Percentiles rank a stretch among this genome's conserved stretches.
Conservation (phyloP, 2,113 vertebrate species). For the Psammodynastes pulverulentus region DNA sequence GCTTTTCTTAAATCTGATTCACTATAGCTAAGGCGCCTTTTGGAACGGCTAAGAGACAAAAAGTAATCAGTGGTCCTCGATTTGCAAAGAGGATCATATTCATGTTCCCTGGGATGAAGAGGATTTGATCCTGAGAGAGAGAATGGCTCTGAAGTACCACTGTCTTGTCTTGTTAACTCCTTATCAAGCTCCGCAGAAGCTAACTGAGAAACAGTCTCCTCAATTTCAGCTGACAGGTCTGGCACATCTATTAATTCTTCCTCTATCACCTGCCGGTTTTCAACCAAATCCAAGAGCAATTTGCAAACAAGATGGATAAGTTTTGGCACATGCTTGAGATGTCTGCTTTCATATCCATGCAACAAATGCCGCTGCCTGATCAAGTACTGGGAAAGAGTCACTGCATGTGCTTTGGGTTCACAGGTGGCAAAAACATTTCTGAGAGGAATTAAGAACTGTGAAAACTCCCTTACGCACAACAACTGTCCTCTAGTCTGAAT, state of each 20-base stretch:
- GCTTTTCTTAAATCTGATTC: conserved; percentile 83
- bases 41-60: conserved; percentile 68
- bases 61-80: conserved; percentile 66
- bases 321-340: conserved; percentile 92
- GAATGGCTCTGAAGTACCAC: conserved; percentile 52
- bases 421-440: conserved; percentile 85
- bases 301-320: conserved; percentile 87
- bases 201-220: conserved; percentile 87
- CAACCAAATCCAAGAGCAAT: conserved; percentile 83
- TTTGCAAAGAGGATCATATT: conserved; percentile 79
- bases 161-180: conserved; percentile 79
- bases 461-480: conserved; percentile 89
- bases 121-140: conserved; percentile 52
- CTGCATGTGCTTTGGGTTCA: conserved; percentile 78
- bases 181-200: conserved; percentile 75
- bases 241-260: conserved; percentile 74
- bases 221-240: conserved; percentile 85
- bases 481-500: conserved; percentile 95
- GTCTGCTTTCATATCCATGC: conserved; percentile 91
- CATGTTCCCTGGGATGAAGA: conserved; percentile 67
- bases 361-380: conserved; percentile 91
- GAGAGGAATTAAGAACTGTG: conserved; percentile 90
- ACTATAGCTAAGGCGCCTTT: conserved; percentile 85
- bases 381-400: conserved; percentile 90
- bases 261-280: conserved; percentile 78